A percentile compares a stretch with the other conserved stretches of the same genome.
Conservation (phyloP, 2,888 invertebrate species). For the Dexiosoma caninum region DNA sequence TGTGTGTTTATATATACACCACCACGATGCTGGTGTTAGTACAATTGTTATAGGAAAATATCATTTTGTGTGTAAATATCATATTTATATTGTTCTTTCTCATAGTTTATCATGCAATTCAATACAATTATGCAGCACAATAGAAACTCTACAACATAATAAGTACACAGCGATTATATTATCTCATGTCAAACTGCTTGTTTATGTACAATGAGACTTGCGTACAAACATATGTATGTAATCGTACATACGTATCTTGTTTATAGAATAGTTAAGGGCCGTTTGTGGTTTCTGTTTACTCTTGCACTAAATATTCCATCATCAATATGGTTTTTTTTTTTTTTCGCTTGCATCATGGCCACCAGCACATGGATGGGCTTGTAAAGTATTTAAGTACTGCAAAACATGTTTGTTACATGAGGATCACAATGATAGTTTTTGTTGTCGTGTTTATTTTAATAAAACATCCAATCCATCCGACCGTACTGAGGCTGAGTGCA, state of each 20-base stretch:
- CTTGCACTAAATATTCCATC: constrained; percentile 33
- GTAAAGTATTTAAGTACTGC: not conserved
- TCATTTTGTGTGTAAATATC: constrained; percentile 55
- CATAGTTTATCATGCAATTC: constrained; percentile 2
- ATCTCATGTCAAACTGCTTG: constrained; percentile 34
- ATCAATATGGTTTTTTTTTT: too few species aligned
- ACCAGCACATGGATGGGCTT: not conserved
- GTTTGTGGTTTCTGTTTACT: constrained; percentile 50
- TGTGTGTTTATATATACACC: not conserved
- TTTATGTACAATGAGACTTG: too few species aligned
- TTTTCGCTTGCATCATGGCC: not conserved
- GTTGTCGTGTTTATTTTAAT: not conserved
- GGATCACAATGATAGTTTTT: constrained; percentile 25
- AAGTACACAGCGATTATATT: constrained; percentile 18
- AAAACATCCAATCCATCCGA: not conserved
- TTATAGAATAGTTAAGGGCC: not conserved
- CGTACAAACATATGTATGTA: not conserved
- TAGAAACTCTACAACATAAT: not conserved
- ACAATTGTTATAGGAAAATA: constrained; percentile 39
- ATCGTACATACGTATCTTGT: not conserved
- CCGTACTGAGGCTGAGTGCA: too few species aligned
- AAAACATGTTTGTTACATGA: constrained; percentile 40
- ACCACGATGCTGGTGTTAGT: not conserved
- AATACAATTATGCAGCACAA: constrained; percentile 37
- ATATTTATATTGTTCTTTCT: constrained; percentile 19